Base-by-base conservation (phyloP, 92 coral and sea anemone genomes). In the Bergia puertoricense region DNA sequence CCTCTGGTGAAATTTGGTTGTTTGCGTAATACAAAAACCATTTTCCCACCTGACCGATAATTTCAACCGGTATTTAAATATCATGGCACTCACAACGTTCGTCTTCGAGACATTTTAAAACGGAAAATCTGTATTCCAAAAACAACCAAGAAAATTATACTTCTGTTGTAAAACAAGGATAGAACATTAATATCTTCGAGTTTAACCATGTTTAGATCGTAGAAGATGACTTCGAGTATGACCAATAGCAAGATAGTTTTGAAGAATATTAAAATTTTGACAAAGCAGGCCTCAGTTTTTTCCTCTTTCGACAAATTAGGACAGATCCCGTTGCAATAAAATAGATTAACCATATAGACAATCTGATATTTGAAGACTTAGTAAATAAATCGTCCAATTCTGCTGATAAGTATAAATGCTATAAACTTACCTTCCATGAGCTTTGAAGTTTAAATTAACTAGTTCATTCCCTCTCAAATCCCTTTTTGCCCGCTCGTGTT, bases 401-500 rank as follows among this genome's bases (percentile, higher is more conserved):
- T 54, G 59, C 56, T 11, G 71, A 40, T 10, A 15, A 6, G 8
- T 20, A 23, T 14, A 75, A 45, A 54, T 23, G 20, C 65, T 22
- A 44, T 45, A 59, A 30, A 39, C 95, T 76, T 86, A 96, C 99
- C 99, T 92, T 85, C 93, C 94, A 39, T 89, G 89, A 5, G 99
- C 96, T 75, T 87, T 89, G 83, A 97, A 97, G 82, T 95, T 86
- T 15, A 97, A 86, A 74, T 91, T 88, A 40, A 97, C 89, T 1
- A 48, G 89, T 66, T 87, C 89, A 79, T 89, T 91, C 76, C 90
- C 86, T 85, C 86, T 89, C 40, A 91, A 46, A 41, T 81, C 90
- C 66, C 99, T 96, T 43, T 95, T 93, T 84, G 90, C 97, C 74
- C 99, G 91, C 72, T 87, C 92, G 74, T 95, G 98, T 57, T 91